A percentile compares a stretch with the other conserved stretches of the same genome.
Conservation (phyloP, 2,888 invertebrate genomes). For the Drosophila aldrichi region DNA sequence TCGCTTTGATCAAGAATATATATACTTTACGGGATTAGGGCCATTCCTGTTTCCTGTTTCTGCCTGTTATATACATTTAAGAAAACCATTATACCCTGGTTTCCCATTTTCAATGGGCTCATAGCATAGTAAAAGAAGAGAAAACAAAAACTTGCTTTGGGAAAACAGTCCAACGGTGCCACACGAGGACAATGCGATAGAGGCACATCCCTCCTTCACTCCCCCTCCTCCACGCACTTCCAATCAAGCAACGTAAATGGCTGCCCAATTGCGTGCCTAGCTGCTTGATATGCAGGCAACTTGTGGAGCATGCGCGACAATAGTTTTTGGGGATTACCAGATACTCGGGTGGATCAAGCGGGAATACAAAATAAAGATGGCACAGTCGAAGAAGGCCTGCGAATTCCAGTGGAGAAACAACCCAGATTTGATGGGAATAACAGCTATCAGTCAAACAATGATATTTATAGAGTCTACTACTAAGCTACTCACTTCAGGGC, state of each 20-base stretch:
- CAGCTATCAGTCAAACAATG: not conserved
- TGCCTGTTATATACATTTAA: too few relatives aligned
- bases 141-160: slow-evolving; percentile 29
- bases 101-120: too few relatives aligned
- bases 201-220: not conserved
- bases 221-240: not conserved
- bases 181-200: not conserved
- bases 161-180: slow-evolving; percentile 18
- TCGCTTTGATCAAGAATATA: too few relatives aligned
- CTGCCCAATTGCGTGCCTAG: slow-evolving; percentile 23
- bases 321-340: slow-evolving; percentile 16
- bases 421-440: not conserved
- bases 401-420: not conserved
- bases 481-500: not conserved
- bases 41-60: too few relatives aligned
- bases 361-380: not conserved
- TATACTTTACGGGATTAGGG: too few relatives aligned
- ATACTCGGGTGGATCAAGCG: not conserved
- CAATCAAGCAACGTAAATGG: slow-evolving; percentile 25
- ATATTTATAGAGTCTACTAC: not conserved
- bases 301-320: slow-evolving; percentile 29
- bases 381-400: not conserved
- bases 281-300: slow-evolving; percentile 18
- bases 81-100: too few relatives aligned
- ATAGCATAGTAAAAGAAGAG: too few relatives aligned